Evolutionary conservation across 2,888 invertebrate genomes (phyloP).

Genomic region (Sinhomidia bicolor): DNA sequence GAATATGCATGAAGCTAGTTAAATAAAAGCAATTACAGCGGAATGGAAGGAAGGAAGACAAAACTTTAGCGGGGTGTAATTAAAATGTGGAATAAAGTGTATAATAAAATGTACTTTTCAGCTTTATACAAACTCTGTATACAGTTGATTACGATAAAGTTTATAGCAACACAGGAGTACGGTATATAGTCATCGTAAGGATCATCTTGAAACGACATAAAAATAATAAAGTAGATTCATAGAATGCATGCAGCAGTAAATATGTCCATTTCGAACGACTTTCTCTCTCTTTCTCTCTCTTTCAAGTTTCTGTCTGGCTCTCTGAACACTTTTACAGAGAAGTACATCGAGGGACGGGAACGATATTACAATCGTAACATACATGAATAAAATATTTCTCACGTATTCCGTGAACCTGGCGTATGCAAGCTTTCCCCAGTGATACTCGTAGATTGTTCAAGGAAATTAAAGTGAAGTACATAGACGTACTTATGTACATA

Average conservation of each 20-base stretch:
- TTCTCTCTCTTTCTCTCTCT: background rate
- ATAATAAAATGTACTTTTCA: no score
- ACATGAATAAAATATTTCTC: conserved; percentile 26
- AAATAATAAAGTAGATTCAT: background rate
- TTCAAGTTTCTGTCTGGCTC: background rate
- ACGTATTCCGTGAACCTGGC: background rate
- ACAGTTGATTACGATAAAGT: no score
- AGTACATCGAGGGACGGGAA: background rate
- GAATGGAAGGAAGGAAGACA: background rate
- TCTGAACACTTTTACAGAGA: background rate
- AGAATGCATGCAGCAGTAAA: background rate
- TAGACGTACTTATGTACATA: no score
- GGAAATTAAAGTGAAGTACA: background rate
- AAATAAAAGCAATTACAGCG: background rate
- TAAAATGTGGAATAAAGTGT: background rate
- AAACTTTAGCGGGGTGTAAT: no score
- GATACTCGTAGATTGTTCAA: background rate
- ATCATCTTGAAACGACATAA: no score
- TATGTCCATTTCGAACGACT: background rate
- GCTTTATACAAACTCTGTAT: no score
- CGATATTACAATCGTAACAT: background rate
- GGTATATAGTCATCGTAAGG: background rate
- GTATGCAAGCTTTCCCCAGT: background rate
- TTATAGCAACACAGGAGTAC: background rate
- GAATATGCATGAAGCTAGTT: background rate